Percentiles rank a stretch among this genome's conserved stretches.
Evolutionary conservation across 35 echinoderm and acorn worm species (phyloP).

Genomic region (Nesometra sesokonis): DNA sequence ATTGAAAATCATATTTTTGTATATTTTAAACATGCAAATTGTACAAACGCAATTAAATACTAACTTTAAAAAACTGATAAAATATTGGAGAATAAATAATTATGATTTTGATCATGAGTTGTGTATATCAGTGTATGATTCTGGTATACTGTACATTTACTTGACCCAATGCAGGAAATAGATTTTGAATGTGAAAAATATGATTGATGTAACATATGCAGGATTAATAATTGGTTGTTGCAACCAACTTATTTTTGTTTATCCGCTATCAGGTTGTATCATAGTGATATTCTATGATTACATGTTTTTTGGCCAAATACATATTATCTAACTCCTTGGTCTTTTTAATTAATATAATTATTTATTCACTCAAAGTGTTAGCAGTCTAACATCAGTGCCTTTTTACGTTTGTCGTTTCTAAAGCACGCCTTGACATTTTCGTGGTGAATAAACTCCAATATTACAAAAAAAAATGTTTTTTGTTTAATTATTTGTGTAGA

Average conservation of each 20-base stretch:
- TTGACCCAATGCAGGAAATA: neutral
- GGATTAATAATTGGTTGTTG: too few relatives aligned
- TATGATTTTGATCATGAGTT: neutral
- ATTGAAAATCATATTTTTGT: constrained; percentile 1
- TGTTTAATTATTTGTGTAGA: neutral
- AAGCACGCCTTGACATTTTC: neutral
- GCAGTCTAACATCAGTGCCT: neutral
- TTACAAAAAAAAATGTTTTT: neutral
- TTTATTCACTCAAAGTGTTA: neutral
- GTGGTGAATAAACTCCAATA: neutral
- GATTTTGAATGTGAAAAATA: too few relatives aligned
- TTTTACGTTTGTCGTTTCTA: neutral
- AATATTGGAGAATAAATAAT: neutral
- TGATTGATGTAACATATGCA: too few relatives aligned
- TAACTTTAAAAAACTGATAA: neutral
- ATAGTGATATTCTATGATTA: neutral
- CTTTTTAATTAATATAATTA: neutral
- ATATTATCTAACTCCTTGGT: neutral
- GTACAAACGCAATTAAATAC: neutral
- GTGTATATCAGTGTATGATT: neutral
- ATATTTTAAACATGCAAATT: neutral
- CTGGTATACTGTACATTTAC: neutral
- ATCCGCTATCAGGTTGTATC: neutral
- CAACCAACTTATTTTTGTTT: too few relatives aligned
- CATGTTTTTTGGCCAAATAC: neutral